Base-by-base conservation (phyloP, 2,888 invertebrate species). In the Drosophila paramelanica region DNA sequence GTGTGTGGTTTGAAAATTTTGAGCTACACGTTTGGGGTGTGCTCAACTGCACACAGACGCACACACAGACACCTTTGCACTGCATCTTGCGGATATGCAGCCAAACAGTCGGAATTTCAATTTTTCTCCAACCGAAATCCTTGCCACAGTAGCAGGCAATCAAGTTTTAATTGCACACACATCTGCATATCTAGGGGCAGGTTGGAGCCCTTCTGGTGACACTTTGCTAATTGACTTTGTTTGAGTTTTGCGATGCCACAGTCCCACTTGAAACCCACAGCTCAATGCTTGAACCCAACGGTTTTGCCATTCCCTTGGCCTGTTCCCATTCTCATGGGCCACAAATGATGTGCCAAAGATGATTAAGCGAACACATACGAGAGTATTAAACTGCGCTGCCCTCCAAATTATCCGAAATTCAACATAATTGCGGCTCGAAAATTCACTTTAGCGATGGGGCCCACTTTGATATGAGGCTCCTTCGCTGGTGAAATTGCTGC, bases 131-230 rank as follows among this genome's bases (percentile, higher is more conserved):
- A 62, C 62, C 58, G 67, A 67, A n/a, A 73, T 47, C 33, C 67
- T 60, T 42, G 61, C 61, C 53, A 55, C 64, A 77, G 74, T 61
- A 74, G 73, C 77, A 82, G 77, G 82, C 90, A 91, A 92, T 91
- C 91, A 91, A 87, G 73, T 87, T 90, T 90, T 92, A 91, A 91
- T 92, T 91, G 89, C 89, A 43, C 57, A 43, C 58, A 43, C 49
- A 51, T 39, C 38, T 41, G 52, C 14, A 39, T 27, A 67, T 52
- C 60, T 70, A 77, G 61, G 60, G 65, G 62, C 67, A 75, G 76
- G 31, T 58, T 45, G 38, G 11, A 27, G 42, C 6, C 27, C 45
- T 55, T 52, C 50, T 59, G 68, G 64, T 70, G 79, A 77, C 80
- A 80, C 81, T 80, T 80, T 62, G 64, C 53, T 81, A 81, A 81